Conservation (phyloP, 1,140 invertebrate genomes). For the Phocides pigmalion region DNA sequence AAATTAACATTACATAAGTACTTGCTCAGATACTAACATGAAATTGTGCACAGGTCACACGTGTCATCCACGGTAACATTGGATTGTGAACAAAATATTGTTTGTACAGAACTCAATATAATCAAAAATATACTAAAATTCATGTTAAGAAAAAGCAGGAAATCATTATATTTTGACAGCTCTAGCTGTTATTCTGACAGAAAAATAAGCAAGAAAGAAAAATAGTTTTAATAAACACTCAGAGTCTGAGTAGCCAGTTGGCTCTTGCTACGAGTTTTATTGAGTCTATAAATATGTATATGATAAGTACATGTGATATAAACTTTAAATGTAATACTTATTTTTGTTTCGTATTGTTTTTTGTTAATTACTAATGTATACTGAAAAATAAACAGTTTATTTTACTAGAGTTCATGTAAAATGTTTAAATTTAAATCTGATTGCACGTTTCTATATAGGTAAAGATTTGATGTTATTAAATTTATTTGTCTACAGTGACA, state of each 20-base stretch:
- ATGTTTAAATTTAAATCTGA: too few relatives aligned
- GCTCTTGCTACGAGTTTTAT: not conserved
- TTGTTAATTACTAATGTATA: too few relatives aligned
- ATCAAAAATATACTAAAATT: slow-evolving; percentile 66
- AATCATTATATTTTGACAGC: slow-evolving; percentile 62
- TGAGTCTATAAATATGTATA: too few relatives aligned
- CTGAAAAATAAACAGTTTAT: too few relatives aligned
- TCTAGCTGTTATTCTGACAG: slow-evolving; percentile 43
- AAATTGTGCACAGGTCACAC: slow-evolving; percentile 47
- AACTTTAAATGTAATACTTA: too few relatives aligned
- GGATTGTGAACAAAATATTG: slow-evolving; percentile 41
- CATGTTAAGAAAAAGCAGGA: slow-evolving; percentile 65
- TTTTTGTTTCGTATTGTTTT: too few relatives aligned
- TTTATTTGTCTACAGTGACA: too few relatives aligned
- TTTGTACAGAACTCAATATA: slow-evolving; percentile 58
- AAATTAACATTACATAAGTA: not conserved
- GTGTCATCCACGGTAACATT: slow-evolving; percentile 54
- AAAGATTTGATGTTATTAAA: too few relatives aligned
- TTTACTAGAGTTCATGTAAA: too few relatives aligned
- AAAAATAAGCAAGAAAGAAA: slow-evolving; percentile 21
- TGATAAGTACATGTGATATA: too few relatives aligned
- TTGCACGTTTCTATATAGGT: too few relatives aligned
- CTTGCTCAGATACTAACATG: slow-evolving; percentile 54
- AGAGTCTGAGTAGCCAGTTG: slow-evolving; percentile 22
- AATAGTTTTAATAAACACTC: not conserved